A percentile compares a stretch with the other conserved stretches of the same genome.
phyloP scores from a whole-genome alignment of 2,888 invertebrate species.

The Homarus gammarus region DNA sequence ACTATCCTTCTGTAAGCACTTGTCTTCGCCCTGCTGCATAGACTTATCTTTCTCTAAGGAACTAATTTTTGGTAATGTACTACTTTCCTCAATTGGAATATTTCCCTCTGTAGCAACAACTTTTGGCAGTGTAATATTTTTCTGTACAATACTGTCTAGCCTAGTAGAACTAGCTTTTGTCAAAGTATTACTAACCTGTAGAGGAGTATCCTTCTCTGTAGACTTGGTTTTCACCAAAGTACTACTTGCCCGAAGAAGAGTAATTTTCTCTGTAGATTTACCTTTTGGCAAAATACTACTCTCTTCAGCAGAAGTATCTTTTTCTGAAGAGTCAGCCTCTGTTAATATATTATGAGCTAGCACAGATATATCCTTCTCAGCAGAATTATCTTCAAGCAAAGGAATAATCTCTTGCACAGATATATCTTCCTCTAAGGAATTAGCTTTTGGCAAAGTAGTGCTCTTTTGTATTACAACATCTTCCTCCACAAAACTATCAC shows the following conservation, averaged over 20 bases:
- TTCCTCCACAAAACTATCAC: background rate
- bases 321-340: background rate
- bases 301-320: background rate
- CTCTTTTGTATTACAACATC: background rate
- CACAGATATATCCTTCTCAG: background rate
- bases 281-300: background rate
- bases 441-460: background rate
- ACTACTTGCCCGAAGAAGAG: background rate
- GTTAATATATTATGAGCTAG: background rate
- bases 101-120: background rate
- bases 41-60: background rate
- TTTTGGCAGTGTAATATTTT: background rate
- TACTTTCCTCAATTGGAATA: background rate
- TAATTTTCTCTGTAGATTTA: background rate
- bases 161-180: background rate
- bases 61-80: constrained; percentile 10
- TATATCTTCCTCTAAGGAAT: background rate
- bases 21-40: too few species aligned
- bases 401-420: too few species aligned
- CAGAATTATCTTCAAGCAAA: too few species aligned
- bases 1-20: background rate
- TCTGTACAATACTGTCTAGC: background rate
- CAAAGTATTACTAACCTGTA: background rate
- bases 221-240: constrained; percentile 6
- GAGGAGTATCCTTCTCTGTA: constrained; percentile 2